Percentiles rank a stretch among this genome's conserved stretches.
These are phyloP conservation scores for Pygoscelis antarcticus DNA, from an alignment of 2,113 vertebrate genomes.

Conservation along the genomic window DNA sequence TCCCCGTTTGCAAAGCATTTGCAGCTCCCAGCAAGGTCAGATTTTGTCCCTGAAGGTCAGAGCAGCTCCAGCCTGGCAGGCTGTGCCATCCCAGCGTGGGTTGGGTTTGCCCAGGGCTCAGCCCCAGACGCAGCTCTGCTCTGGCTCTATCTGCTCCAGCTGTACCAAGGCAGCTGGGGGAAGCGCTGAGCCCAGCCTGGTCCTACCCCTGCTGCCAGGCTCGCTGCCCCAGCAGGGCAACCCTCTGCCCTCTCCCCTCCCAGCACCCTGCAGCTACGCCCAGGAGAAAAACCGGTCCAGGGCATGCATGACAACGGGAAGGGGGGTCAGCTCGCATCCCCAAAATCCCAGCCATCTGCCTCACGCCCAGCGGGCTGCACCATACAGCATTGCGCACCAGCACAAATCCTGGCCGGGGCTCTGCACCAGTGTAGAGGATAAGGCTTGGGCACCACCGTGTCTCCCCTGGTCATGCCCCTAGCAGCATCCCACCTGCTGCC, in stretches of 20 bases:
- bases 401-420: background rate
- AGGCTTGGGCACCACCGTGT: background rate
- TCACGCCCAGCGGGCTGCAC: accelerated
- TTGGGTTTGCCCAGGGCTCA: background rate
- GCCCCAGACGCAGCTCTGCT: background rate
- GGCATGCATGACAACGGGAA: accelerated
- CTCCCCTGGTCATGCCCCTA: background rate
- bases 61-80: background rate
- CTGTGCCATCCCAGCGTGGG: background rate
- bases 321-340: background rate
- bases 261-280: background rate
- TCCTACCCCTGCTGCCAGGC: background rate
- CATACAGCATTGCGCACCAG: background rate
- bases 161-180: background rate
- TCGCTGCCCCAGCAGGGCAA: background rate
- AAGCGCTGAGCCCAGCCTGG: background rate
- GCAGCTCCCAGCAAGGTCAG: constrained; percentile 41
- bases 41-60: constrained; percentile 31
- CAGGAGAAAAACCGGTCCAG: background rate
- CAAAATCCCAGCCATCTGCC: background rate
- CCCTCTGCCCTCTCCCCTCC: background rate
- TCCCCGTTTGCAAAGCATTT: background rate
- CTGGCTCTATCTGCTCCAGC: background rate
- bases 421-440: background rate
- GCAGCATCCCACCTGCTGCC: background rate